Base-by-base conservation (phyloP, 2,888 invertebrate genomes). In the Himalopsyche kuldschensis region DNA sequence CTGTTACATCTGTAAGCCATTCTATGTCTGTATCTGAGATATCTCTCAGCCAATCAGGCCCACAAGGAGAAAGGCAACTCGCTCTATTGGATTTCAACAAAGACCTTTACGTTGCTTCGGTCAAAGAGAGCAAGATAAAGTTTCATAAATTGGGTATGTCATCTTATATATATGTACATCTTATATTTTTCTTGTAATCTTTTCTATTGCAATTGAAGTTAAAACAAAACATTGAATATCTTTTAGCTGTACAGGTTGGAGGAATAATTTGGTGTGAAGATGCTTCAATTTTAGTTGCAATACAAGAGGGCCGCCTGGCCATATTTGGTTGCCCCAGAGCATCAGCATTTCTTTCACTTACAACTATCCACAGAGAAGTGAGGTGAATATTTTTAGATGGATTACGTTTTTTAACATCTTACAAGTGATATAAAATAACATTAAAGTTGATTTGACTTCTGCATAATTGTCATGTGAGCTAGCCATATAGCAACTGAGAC, bases 31-130 rank as follows among this genome's bases (percentile, higher is more conserved):
- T 99, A n/a, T 93, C 94, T 3, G 95, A 95, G 88, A 91, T 99
- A 20, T 95, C 96, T 0, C 91, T 99, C 75, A 97, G 97, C 89
- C 96, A 98, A 88, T 95, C 96, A 82, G 98, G 97, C 0, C 93
- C 94, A 0, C 89, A 94, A 0, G 93, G 93, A 47, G 97, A 97
- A 87, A 94, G 99, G 86, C 96, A 96, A 87, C 90, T 99, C 75
- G 97, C 97, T 0, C 91, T 99, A 84, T 92, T 99, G 32, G 99
- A 99, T 90, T 94, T 94, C 87, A 98, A 98, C 88, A 93, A 95
- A 87, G 98, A 99, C 90, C 91, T 99, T 20, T 97, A 95, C 89
- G 92, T 99, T 24, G 94, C 97, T 3, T 94, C 96, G 84, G 93
- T 95, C 10, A 94, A 95, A 88, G 94, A 94, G 81, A 89, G 91